A percentile compares a stretch with the other conserved stretches of the same genome.
These are phyloP conservation scores for Microctonus brassicae DNA, from an alignment of 2,888 invertebrate species.

Conservation along the genomic window DNA sequence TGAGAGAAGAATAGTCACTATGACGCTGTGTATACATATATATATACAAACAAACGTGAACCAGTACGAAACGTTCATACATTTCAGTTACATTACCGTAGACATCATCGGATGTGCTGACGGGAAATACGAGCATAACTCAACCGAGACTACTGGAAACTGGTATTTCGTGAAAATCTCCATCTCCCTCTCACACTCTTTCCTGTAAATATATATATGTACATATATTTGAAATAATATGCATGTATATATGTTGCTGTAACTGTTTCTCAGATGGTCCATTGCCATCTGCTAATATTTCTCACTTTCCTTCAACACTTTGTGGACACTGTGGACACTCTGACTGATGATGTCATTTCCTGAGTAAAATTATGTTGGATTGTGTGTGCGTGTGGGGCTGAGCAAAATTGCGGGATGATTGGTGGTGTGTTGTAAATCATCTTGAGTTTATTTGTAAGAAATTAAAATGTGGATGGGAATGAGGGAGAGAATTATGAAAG, in stretches of 20 bases:
- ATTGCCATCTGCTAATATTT: constrained; percentile 1
- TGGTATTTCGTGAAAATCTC: constrained; percentile 64
- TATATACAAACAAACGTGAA: constrained; percentile 37
- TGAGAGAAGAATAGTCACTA: constrained; percentile 12
- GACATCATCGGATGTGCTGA: constrained; percentile 69
- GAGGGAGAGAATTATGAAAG: no score
- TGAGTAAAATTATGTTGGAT: constrained; percentile 60
- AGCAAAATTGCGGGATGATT: neutral
- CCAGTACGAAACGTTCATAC: constrained; percentile 63
- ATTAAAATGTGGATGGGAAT: no score
- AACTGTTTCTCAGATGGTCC: constrained; percentile 25
- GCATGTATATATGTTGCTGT: neutral
- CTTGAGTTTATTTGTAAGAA: no score
- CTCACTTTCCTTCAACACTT: constrained; percentile 20
- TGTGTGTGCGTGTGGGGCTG: constrained; percentile 18
- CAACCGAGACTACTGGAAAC: constrained; percentile 60
- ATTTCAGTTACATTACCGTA: constrained; percentile 68
- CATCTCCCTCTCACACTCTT: constrained; percentile 44
- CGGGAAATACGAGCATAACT: constrained; percentile 69
- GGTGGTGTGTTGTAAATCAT: no score
- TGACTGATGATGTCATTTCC: constrained; percentile 68
- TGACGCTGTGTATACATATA: neutral
- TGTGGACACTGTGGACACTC: constrained; percentile 50
- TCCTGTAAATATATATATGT: constrained; percentile 37
- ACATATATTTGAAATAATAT: neutral